Evolutionary conservation across 1,140 invertebrate species (phyloP).

Genomic region (Cydia strobilella): DNA sequence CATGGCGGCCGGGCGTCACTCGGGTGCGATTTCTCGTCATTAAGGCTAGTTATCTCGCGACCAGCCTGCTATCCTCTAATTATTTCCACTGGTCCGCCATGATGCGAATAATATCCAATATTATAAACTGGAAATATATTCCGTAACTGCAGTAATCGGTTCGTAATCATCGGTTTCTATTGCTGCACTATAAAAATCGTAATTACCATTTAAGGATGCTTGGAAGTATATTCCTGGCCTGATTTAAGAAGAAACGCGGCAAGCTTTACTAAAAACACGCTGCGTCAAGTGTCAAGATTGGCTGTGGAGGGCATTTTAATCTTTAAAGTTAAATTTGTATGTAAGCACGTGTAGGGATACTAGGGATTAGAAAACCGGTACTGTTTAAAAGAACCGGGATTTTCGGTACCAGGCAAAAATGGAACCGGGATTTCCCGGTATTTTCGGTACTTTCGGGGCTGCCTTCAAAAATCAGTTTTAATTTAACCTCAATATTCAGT

Average conservation of each 20-base stretch:
- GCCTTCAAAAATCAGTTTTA: too few species aligned
- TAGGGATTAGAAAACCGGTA: too few species aligned
- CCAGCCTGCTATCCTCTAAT: constrained; percentile 67
- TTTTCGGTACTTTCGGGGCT: too few species aligned
- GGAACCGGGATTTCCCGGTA: too few species aligned
- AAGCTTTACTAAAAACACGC: not conserved
- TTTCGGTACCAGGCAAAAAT: too few species aligned
- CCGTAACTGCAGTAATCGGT: constrained; percentile 30
- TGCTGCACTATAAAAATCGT: constrained; percentile 27
- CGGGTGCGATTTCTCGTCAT: constrained; percentile 59
- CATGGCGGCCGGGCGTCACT: constrained; percentile 51
- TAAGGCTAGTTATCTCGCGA: constrained; percentile 71
- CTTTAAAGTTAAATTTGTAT: not conserved
- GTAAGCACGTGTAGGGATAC: too few species aligned
- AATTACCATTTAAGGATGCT: not conserved
- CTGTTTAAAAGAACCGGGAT: too few species aligned
- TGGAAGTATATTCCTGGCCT: not conserved
- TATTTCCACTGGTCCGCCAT: constrained; percentile 52
- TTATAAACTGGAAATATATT: constrained; percentile 61
- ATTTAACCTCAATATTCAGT: too few species aligned
- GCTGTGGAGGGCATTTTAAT: not conserved
- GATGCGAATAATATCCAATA: constrained; percentile 56
- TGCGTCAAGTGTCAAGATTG: not conserved
- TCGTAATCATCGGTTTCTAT: constrained; percentile 25
- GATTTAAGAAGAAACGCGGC: too few species aligned